These are phyloP conservation scores for Lasioglossum figueresi DNA, from an alignment of 2,888 invertebrate genomes.

Conservation along the genomic window DNA sequence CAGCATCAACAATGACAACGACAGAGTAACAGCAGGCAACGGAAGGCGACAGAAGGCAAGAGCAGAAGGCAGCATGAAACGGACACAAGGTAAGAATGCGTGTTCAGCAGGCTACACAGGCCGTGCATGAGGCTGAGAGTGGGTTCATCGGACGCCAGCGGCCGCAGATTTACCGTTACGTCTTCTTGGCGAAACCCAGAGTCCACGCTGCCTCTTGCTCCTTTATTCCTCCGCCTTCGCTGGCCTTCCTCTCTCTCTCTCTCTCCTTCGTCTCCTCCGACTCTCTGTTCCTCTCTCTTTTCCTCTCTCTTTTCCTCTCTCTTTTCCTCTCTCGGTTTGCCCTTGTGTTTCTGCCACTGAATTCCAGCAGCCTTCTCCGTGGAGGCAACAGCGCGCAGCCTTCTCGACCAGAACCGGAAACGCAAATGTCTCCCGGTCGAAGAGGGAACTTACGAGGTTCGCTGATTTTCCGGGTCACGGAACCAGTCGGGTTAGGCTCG, in stretches of 20 bases:
- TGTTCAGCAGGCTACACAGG: slow-evolving; percentile 59
- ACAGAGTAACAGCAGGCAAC: neutral
- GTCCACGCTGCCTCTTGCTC: slow-evolving; percentile 63
- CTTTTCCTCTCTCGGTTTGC: slow-evolving; percentile 18
- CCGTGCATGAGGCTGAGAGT: slow-evolving; percentile 77
- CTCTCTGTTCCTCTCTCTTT: slow-evolving; percentile 29
- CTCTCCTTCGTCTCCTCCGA: slow-evolving; percentile 27
- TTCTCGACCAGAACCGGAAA: slow-evolving; percentile 54
- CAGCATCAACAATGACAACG: neutral
- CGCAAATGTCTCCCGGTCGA: slow-evolving; percentile 25
- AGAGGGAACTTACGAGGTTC: slow-evolving; percentile 16
- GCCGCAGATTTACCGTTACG: slow-evolving; percentile 84
- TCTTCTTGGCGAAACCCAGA: slow-evolving; percentile 83
- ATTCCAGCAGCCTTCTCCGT: slow-evolving; percentile 56
- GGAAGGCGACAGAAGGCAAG: slow-evolving; percentile 1
- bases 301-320: slow-evolving; percentile 30
- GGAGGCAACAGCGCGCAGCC: slow-evolving; percentile 31
- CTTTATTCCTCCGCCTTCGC: slow-evolving; percentile 23
- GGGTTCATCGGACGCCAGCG: slow-evolving; percentile 84
- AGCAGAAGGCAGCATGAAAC: slow-evolving; percentile 27
- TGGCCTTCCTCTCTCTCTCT: neutral
- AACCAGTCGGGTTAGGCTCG: slow-evolving; percentile 14
- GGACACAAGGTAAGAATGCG: slow-evolving; percentile 43
- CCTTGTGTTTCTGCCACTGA: slow-evolving; percentile 56
- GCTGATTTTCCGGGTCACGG: slow-evolving; percentile 47